Percentiles rank a stretch among this genome's conserved stretches.
Conservation (phyloP, 2,113 vertebrate genomes). For the Notarius quadriscutis region DNA sequence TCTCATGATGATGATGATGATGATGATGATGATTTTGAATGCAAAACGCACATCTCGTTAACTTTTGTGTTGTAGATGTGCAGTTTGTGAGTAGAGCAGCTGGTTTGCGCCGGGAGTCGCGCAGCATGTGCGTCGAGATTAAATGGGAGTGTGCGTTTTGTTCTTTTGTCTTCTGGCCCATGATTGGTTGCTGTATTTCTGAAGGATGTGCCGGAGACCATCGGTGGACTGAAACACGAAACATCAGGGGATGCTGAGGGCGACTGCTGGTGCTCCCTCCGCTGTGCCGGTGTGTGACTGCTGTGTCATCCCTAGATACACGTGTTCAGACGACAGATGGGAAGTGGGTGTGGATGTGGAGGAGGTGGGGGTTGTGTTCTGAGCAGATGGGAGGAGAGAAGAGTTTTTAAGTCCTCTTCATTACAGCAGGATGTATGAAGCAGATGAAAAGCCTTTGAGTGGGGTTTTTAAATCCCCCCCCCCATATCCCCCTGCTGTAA, state of each 20-base stretch:
- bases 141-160: background rate
- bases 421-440: conserved; percentile 25
- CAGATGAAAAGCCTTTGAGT: conserved; percentile 46
- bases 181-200: conserved; percentile 6
- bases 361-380: conserved; percentile 19
- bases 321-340: conserved; percentile 46
- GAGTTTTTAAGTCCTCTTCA: conserved; percentile 33
- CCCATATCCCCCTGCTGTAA: background rate
- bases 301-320: conserved; percentile 43
- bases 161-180: background rate
- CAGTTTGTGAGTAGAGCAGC: background rate
- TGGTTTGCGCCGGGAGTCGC: background rate
- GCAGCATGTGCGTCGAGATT: background rate
- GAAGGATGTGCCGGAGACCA: background rate
- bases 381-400: conserved; percentile 45
- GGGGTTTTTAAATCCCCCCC: background rate
- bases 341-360: conserved; percentile 21
- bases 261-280: conserved; percentile 29
- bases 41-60: background rate
- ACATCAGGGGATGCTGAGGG: conserved; percentile 1
- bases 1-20: too few relatives aligned
- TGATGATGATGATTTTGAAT: too few relatives aligned
- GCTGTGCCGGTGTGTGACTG: conserved; percentile 41
- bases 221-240: background rate
- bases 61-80: background rate